Evolutionary conservation across 1,140 invertebrate genomes (phyloP), one percentile per base, ranked within the genome.

Genomic region (Apocrypta bakeri): DNA sequence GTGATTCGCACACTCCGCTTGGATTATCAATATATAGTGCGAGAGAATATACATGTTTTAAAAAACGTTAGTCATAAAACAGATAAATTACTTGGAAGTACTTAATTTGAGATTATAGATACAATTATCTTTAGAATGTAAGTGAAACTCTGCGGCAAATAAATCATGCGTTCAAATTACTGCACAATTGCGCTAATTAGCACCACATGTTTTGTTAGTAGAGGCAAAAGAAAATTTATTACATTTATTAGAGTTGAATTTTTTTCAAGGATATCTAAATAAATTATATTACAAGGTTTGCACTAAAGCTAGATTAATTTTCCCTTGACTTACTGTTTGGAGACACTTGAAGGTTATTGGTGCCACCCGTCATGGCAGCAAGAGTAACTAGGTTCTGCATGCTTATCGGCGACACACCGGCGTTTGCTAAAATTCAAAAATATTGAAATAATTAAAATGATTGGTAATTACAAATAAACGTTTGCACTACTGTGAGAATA

Each of bases 351-450:
- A 94, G 92, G 85, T 92, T 92, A 83, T 91, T 91, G 85, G 92
- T 93, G 83, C 92, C 93, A 84, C 93, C 93, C 74, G 96, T 95
- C 94, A 97, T 97, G 14, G 97, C 96, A 42, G 97, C 97, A 85
- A 98, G 92, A 33, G 97, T 97, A 79, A 97, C 97, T 87, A 98
- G 91, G 91, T 98, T 98, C 92, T 98, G 97, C 91, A 98, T 95
- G 84, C 96, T 96, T 93, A 98, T 96, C 29, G 96, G 96, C 85
- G 95, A 95, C 87, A 96, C 90, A 87, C 94, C 91, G 84, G 94
- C 92, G 87, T 94, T 90, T 64, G 92, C 92, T 89, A 88, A 85
- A 89, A 90, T 86, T 9, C 87, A 78, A 48, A 86, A 56, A 56
- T 4, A 3, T 56, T 56, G n/a, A 56, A 12, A 21, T n/a, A 17